These are phyloP conservation scores for Hipposideros larvatus DNA, from an alignment of 2,797 vertebrate species.

Conservation along the genomic window DNA sequence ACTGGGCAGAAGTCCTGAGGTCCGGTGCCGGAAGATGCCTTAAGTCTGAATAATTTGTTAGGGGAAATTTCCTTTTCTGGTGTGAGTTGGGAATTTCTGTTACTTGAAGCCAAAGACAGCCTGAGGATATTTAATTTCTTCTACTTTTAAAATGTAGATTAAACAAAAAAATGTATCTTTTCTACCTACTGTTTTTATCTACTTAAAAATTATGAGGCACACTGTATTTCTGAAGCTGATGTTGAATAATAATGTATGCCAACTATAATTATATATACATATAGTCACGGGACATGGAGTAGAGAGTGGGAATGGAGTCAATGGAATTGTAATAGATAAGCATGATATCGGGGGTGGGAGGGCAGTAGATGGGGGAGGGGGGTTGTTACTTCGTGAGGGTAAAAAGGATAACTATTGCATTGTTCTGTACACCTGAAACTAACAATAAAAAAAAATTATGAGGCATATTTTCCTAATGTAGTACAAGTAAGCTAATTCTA, in stretches of 20 bases:
- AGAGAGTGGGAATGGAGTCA: too few relatives aligned
- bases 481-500: background rate
- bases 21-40: background rate
- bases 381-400: too few relatives aligned
- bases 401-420: too few relatives aligned
- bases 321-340: too few relatives aligned
- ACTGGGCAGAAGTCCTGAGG: background rate
- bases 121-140: slow-evolving; percentile 8
- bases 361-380: too few relatives aligned
- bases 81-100: background rate
- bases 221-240: too few relatives aligned
- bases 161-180: background rate
- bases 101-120: background rate
- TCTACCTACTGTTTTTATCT: background rate
- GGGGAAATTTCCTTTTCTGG: background rate
- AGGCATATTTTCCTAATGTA: slow-evolving; percentile 30
- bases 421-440: too few relatives aligned
- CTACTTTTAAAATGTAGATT: background rate
- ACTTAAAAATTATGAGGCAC: background rate
- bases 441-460: too few relatives aligned
- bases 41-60: background rate
- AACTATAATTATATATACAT: too few relatives aligned
- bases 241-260: too few relatives aligned
- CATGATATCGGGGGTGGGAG: too few relatives aligned
- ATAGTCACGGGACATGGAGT: too few relatives aligned